phyloP scores from a whole-genome alignment of 2,888 invertebrate species.

The Dolichomitus sp. region DNA sequence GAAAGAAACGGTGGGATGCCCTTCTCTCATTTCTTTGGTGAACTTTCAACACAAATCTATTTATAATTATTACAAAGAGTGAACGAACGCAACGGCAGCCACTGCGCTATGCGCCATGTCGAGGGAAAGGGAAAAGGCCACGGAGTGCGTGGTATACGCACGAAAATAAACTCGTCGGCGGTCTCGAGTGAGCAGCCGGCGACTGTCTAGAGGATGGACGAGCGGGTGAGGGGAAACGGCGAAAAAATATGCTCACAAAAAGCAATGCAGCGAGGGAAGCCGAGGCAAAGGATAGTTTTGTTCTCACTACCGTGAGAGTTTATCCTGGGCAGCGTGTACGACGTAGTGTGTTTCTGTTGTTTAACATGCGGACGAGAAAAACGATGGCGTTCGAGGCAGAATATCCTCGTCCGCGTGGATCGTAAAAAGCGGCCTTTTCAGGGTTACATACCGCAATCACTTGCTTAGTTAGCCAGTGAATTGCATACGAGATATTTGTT shows the following conservation, averaged over 20 bases:
- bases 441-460: slow-evolving; percentile 52
- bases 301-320: slow-evolving; percentile 57
- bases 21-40: slow-evolving; percentile 50
- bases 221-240: slow-evolving; percentile 20
- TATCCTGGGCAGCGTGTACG: slow-evolving; percentile 31
- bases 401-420: slow-evolving; percentile 21
- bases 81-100: slow-evolving; percentile 75
- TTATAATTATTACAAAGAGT: slow-evolving; percentile 77
- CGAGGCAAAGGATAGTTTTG: slow-evolving; percentile 17
- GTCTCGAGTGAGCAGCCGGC: slow-evolving; percentile 31
- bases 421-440: slow-evolving; percentile 49
- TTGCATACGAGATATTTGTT: slow-evolving; percentile 5
- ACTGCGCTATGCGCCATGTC: slow-evolving; percentile 42
- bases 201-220: slow-evolving; percentile 27
- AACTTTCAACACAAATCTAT: slow-evolving; percentile 62
- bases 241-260: slow-evolving; percentile 27
- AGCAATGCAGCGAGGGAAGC: slow-evolving; percentile 19
- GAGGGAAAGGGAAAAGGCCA: slow-evolving; percentile 62
- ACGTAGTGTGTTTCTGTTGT: slow-evolving; percentile 46
- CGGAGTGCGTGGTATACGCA: slow-evolving; percentile 44
- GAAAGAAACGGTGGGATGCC: slow-evolving; percentile 26
- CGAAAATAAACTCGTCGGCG: slow-evolving; percentile 65
- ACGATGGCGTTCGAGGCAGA: slow-evolving; percentile 26
- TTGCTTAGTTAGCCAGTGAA: slow-evolving; percentile 44
- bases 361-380: slow-evolving; percentile 35